A percentile compares a stretch with the other conserved stretches of the same genome.
Conservation (phyloP, 1,140 invertebrate species). For the Lerema accius region DNA sequence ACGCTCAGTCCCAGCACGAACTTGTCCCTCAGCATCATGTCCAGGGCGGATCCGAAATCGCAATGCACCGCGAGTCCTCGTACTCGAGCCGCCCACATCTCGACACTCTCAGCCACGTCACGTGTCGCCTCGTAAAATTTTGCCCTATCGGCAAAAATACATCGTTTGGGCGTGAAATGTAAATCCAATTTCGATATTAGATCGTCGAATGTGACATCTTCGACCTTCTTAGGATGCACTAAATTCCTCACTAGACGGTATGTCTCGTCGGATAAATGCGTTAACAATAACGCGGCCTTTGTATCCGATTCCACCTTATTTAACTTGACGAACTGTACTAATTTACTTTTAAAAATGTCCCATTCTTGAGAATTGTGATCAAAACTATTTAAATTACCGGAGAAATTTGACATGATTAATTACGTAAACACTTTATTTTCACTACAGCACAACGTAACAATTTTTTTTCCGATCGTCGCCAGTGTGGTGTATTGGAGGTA, state of each 20-base stretch:
- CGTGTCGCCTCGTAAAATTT: constrained; percentile 30
- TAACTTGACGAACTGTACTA: constrained; percentile 18
- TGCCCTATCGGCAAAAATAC: constrained; percentile 27
- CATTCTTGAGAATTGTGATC: constrained; percentile 19
- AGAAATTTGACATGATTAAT: constrained; percentile 5
- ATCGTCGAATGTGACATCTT: constrained; percentile 21
- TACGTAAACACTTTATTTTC: not conserved
- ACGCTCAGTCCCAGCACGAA: constrained; percentile 24
- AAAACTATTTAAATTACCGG: constrained; percentile 25
- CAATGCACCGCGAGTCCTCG: constrained; percentile 32
- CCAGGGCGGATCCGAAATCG: constrained; percentile 30
- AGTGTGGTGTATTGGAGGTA: not conserved
- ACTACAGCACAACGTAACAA: too few relatives aligned
- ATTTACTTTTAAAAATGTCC: constrained; percentile 19
- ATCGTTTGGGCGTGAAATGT: constrained; percentile 37
- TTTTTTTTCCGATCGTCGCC: too few relatives aligned
- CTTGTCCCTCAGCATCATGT: constrained; percentile 30
- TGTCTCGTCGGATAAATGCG: constrained; percentile 28
- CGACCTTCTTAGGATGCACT: constrained; percentile 24
- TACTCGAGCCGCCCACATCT: constrained; percentile 35
- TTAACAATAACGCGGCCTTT: constrained; percentile 15
- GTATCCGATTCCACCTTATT: constrained; percentile 12
- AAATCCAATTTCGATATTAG: constrained; percentile 28
- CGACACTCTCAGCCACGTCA: constrained; percentile 25
- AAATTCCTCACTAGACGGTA: constrained; percentile 30